Percentiles rank a stretch among this genome's conserved stretches.
These are phyloP conservation scores for Latrodectus geometricus DNA, from an alignment of 1,140 invertebrate genomes.

Conservation along the genomic window DNA sequence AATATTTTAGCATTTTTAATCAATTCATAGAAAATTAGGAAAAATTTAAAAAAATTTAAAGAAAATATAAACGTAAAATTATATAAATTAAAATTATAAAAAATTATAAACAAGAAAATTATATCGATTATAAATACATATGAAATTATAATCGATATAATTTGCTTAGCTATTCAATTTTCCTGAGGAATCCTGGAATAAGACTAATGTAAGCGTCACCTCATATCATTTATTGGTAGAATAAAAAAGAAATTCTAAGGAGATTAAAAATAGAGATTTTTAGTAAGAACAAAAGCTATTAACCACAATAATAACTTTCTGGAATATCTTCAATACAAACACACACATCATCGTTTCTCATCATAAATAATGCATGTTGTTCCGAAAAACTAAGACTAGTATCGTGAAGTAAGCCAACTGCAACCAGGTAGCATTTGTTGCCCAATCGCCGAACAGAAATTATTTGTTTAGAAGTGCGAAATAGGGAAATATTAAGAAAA, in stretches of 20 bases:
- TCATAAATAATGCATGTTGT: slow-evolving; percentile 6
- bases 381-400: slow-evolving; percentile 8
- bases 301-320: neutral
- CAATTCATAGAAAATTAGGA: no score
- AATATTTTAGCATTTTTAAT: no score
- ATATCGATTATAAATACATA: no score
- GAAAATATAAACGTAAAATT: no score
- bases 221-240: neutral
- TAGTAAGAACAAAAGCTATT: neutral
- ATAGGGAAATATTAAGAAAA: neutral
- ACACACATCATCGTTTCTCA: neutral
- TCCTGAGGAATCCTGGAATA: neutral
- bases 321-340: slow-evolving; percentile 7
- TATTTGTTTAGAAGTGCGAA: neutral
- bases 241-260: neutral
- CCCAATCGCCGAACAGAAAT: neutral
- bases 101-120: no score
- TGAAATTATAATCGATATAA: no score
- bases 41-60: no score
- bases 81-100: no score
- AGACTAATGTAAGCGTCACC: neutral
- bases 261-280: neutral
- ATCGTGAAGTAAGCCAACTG: neutral
- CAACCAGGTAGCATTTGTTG: neutral
- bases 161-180: no score